Base-by-base conservation (phyloP, 64 coral and sea anemone species). In the Stichodactyla mertensii region DNA sequence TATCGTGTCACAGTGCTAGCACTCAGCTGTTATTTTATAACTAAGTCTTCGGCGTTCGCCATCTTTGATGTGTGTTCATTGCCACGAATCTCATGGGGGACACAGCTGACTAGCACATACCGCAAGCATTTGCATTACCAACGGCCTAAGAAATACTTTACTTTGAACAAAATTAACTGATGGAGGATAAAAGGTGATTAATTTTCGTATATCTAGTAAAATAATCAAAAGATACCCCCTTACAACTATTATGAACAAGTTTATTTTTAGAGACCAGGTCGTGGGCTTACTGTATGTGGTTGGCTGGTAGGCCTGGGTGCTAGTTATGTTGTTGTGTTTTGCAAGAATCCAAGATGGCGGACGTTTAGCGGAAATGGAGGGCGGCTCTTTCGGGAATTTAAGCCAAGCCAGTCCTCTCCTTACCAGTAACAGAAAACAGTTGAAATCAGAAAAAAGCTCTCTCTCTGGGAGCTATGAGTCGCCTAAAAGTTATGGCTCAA, bases 401-500 rank as follows among this genome's bases (percentile, higher is more conserved):
- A 81, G 16, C 36, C 78, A 81, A 53, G 78, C 78, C 36, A 92
- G 77, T 31, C 61, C 85, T 54, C 58, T 87, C 1, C 22, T 92
- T 57, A 55, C 51, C 61, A 78, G 81, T 51, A 59, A 67, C 55
- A 87, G 61, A 77, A 87, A 83, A n/a, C 27, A 59, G 56, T 53
- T 82, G 26, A 83, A 31, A 16, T 82, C 84, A 26, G 92, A 94
- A 52, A 90, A 70, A 24, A 94, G 92, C 58, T 90, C 88, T 28
- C 84, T 94, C 19, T 94, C 92, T 27, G 59, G 67, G 19, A 89
- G 88, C 57, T 87, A 60, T 83, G 88, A 94, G 24, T 71, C 78
- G 77, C 92, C 85, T 55, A 90, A 86, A 66, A 87, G 52, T 61
- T 94, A 89, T 79, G 88, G 88, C 11, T 71, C 88, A 14, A 89